Base-by-base conservation (phyloP, 2,888 invertebrate species). In the Eristalis pertinax region DNA sequence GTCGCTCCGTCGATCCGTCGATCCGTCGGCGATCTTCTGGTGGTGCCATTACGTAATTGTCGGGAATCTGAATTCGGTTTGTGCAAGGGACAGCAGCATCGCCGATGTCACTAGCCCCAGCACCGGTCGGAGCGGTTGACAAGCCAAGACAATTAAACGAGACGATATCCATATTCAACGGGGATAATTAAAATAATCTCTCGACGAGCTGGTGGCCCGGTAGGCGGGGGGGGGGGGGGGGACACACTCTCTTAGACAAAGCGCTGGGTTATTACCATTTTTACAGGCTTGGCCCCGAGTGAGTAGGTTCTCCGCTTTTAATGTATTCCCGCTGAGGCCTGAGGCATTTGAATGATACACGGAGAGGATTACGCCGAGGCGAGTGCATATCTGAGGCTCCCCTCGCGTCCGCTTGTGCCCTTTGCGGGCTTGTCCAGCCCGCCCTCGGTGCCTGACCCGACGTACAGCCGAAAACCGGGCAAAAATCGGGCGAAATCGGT, bases 101-200 rank as follows among this genome's bases (percentile, higher is more conserved):
- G 8, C 10, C 32, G n/a, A n/a, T n/a, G n/a, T n/a, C n/a, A n/a
- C n/a, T n/a, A 19, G 19, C 50, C 43, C 5, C 43, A 4, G n/a
- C 41, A 8, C 43, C 19, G 19, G 50, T 19, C 8, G 50, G 8
- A n/a, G 50, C 10, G 0, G 50, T 50, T 50, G 50, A 19, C 50
- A 50, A 19, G 5, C 19, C 50, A 50, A 50, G 50, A 50, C 50
- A 50, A 50, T 19, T 50, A 50, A 50, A 50, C 8, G 19, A 2
- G 4, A 19, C 19, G 50, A 19, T 50, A 50, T 50, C 50, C n/a
- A 50, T 50, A 50, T 50, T 50, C 50, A 63, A 63, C n/a, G n/a
- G 19, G 19, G 29, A 80, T 76, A 80, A 80, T 84, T 84, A 84
- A 84, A 72, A 38, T 70, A 69, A 69, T 74, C 75, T 72, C 75